phyloP scores from a whole-genome alignment of 1,140 invertebrate species.

The Schmidtea mediterranea region DNA sequence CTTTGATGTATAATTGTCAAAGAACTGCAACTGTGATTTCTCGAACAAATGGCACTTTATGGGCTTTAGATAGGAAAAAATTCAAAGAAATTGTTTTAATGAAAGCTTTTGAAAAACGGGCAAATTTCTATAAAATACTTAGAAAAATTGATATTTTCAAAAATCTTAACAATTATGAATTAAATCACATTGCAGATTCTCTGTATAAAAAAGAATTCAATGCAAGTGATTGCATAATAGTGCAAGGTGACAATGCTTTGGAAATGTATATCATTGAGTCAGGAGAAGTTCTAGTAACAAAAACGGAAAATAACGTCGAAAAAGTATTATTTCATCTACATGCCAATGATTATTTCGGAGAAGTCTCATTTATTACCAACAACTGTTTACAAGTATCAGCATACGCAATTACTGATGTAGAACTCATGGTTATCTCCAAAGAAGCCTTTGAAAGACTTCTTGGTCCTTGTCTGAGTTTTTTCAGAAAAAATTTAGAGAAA shows the following conservation, averaged over 20 bases:
- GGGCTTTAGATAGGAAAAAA: constrained; percentile 54
- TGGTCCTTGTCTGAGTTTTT: too few relatives aligned
- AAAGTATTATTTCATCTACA: too few relatives aligned
- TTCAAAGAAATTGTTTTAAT: constrained; percentile 43
- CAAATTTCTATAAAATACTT: not conserved
- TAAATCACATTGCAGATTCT: too few relatives aligned
- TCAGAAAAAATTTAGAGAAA: too few relatives aligned
- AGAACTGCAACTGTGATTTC: constrained; percentile 45
- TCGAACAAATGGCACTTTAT: constrained; percentile 46
- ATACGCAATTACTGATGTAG: constrained; percentile 28
- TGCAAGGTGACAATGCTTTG: constrained; percentile 52
- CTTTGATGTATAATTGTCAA: constrained; percentile 82
- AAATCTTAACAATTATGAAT: too few relatives aligned
- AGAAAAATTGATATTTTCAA: too few relatives aligned
- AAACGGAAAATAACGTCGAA: too few relatives aligned
- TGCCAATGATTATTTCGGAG: constrained; percentile 15
- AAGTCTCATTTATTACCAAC: constrained; percentile 71
- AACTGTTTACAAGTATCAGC: constrained; percentile 74
- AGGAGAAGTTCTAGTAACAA: constrained; percentile 35
- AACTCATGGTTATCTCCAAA: too few relatives aligned
- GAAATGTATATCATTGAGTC: constrained; percentile 89
- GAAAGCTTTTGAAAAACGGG: not conserved
- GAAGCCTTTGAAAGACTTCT: too few relatives aligned
- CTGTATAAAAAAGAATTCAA: too few relatives aligned
- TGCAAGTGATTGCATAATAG: not conserved